These are phyloP conservation scores for Notarius quadriscutis DNA, from an alignment of 2,113 vertebrate genomes.

Conservation along the genomic window DNA sequence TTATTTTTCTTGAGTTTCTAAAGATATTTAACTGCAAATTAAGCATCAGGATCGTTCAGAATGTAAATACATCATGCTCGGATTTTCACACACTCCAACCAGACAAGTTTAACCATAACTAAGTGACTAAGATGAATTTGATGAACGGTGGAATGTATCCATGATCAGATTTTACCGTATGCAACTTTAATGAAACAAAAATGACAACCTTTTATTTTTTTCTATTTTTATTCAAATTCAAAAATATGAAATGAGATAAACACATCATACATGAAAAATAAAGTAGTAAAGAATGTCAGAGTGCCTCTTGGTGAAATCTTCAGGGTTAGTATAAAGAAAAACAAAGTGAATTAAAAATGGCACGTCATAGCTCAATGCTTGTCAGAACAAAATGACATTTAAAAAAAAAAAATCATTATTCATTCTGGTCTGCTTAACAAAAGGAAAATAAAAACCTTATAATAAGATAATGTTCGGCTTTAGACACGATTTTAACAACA, in stretches of 20 bases:
- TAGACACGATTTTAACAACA: neutral
- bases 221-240: constrained; percentile 45
- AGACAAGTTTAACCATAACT: neutral
- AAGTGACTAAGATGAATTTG: neutral
- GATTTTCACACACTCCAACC: neutral
- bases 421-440: neutral
- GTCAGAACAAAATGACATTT: neutral
- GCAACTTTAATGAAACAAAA: neutral
- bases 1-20: neutral
- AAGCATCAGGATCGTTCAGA: no score
- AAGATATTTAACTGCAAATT: no score
- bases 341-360: constrained; percentile 36
- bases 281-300: constrained; percentile 18
- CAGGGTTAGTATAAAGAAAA: neutral
- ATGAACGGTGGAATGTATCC: neutral
- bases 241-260: constrained; percentile 32
- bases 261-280: constrained; percentile 21
- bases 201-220: neutral
- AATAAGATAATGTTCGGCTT: neutral
- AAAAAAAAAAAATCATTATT: neutral
- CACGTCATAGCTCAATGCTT: constrained; percentile 3
- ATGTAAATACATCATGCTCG: neutral
- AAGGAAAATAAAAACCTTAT: neutral
- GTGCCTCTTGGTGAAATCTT: constrained; percentile 11
- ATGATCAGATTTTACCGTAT: neutral